Evolutionary conservation across 2,113 vertebrate genomes (phyloP).

Genomic region (Eira barbara): DNA sequence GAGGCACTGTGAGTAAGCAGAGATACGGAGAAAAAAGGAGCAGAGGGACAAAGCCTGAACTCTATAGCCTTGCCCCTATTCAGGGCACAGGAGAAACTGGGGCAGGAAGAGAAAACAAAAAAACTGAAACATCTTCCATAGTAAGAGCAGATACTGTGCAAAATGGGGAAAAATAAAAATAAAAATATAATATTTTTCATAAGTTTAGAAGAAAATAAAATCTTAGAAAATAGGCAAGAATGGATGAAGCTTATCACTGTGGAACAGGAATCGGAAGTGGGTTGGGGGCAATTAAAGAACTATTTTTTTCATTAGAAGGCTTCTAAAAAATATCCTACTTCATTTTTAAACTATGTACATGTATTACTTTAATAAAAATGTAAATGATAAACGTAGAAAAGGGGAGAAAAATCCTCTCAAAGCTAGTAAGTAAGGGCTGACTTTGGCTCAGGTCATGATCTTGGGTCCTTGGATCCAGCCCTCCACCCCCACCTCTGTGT

Average conservation of each 20-base stretch:
- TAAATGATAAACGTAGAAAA: background rate
- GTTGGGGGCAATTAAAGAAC: background rate
- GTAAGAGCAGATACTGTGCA: background rate
- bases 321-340: background rate
- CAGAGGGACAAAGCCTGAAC: background rate
- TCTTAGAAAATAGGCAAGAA: background rate
- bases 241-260: background rate
- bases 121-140: background rate
- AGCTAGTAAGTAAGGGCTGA: background rate
- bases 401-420: background rate
- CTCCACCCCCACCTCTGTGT: background rate
- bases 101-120: background rate
- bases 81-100: background rate
- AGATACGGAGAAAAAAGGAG: background rate
- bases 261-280: background rate
- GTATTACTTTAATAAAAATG: constrained; percentile 26
- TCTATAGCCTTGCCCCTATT: background rate
- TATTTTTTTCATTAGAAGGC: background rate
- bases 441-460: background rate
- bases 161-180: background rate
- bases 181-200: background rate
- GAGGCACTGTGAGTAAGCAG: background rate
- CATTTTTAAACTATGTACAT: background rate
- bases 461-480: background rate
- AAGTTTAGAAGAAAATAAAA: constrained; percentile 10